phyloP scores from a whole-genome alignment of 2,888 invertebrate species.

The Pemphredon lugubris region DNA sequence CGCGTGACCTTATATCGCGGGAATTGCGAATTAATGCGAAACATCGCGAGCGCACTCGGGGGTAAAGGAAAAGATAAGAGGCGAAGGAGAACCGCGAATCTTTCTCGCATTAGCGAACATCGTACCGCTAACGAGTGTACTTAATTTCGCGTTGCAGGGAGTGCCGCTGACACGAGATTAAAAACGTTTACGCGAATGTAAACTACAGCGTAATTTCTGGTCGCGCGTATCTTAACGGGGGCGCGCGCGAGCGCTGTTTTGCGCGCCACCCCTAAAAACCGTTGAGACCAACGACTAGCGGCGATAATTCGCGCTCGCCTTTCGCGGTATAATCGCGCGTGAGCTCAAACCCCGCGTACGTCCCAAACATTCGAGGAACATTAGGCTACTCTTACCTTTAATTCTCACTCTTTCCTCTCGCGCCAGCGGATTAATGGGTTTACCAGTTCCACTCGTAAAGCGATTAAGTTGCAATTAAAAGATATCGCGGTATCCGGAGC shows the following conservation, averaged over 20 bases:
- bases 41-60: constrained; percentile 30
- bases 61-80: constrained; percentile 64
- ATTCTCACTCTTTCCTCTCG: too few species aligned
- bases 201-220: constrained; percentile 62
- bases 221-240: constrained; percentile 15
- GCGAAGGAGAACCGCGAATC: constrained; percentile 58
- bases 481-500: too few species aligned
- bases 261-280: not conserved
- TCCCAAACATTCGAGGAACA: too few species aligned
- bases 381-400: too few species aligned
- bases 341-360: too few species aligned
- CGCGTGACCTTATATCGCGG: constrained; percentile 31
- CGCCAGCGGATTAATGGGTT: too few species aligned
- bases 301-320: not conserved
- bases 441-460: too few species aligned
- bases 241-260: not conserved
- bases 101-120: constrained; percentile 74
- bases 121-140: constrained; percentile 74
- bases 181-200: constrained; percentile 71
- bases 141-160: constrained; percentile 71
- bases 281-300: not conserved
- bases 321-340: too few species aligned
- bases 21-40: constrained; percentile 64
- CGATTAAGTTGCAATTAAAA: too few species aligned
- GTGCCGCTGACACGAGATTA: constrained; percentile 72